Conservation (phyloP, 2,113 vertebrate species). For the Pleuronectes platessa region DNA sequence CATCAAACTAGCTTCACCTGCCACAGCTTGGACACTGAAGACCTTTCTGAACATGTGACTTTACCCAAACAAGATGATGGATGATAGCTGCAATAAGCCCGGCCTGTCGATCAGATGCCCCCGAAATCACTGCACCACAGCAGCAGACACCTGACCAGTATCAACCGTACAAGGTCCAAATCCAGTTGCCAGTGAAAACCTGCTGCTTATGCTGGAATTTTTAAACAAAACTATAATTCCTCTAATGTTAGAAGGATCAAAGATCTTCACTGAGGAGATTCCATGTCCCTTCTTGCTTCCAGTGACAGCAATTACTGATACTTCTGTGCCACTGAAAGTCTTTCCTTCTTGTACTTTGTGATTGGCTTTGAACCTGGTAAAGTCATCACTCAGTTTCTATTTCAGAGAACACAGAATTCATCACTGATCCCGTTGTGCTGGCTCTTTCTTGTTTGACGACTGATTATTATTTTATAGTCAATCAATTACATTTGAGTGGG, state of each 20-base stretch:
- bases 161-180: neutral
- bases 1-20: too few species aligned
- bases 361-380: neutral
- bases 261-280: neutral
- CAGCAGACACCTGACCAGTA: neutral
- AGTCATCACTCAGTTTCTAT: conserved; percentile 12
- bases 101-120: too few species aligned
- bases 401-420: conserved; percentile 9
- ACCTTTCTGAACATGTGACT: too few species aligned
- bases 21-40: too few species aligned
- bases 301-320: neutral
- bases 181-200: neutral
- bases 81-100: too few species aligned
- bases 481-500: conserved; percentile 49
- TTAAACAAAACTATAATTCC: neutral
- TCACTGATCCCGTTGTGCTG: conserved; percentile 18
- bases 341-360: too few species aligned
- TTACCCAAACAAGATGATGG: too few species aligned
- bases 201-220: too few species aligned
- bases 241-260: conserved; percentile 16
- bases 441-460: conserved; percentile 56
- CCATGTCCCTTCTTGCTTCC: neutral
- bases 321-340: neutral
- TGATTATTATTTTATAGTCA: conserved; percentile 62
- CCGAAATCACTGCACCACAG: too few species aligned